Conservation (phyloP, 2,888 invertebrate species). For the Caenorhabditis panamensis region DNA sequence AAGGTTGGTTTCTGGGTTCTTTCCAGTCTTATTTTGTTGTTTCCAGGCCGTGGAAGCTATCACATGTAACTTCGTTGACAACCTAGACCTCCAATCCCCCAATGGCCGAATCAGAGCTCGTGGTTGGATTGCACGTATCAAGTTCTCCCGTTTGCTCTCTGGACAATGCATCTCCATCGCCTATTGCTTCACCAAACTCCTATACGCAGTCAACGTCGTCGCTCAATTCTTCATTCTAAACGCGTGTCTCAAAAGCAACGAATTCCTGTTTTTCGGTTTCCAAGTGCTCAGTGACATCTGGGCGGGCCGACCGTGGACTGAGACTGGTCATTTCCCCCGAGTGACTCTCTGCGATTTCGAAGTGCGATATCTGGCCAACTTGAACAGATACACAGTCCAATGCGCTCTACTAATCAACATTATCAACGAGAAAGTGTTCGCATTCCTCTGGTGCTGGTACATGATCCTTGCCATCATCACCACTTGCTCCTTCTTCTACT, state of each 20-base stretch:
- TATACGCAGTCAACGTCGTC: constrained; percentile 77
- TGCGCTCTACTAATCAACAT: constrained; percentile 80
- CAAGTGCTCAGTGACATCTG: constrained; percentile 78
- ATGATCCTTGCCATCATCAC: constrained; percentile 76
- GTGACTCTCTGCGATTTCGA: constrained; percentile 80
- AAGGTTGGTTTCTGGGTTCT: constrained; percentile 45
- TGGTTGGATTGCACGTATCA: constrained; percentile 71
- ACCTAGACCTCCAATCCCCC: constrained; percentile 76
- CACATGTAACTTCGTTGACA: constrained; percentile 74
- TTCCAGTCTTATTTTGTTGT: too few species aligned
- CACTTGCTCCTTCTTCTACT: constrained; percentile 75
- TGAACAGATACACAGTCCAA: constrained; percentile 80
- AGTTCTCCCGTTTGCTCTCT: constrained; percentile 74
- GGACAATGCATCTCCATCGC: constrained; percentile 77
- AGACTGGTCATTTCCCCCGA: constrained; percentile 80
- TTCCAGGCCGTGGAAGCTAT: constrained; percentile 74
- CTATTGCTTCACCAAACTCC: constrained; percentile 75
- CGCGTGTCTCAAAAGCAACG: constrained; percentile 76
- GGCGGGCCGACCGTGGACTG: constrained; percentile 78
- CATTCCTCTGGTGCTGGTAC: constrained; percentile 81
- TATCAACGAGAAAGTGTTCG: constrained; percentile 81
- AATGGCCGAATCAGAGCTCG: constrained; percentile 52
- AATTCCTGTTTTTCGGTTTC: constrained; percentile 78
- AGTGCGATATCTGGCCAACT: constrained; percentile 80
- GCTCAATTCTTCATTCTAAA: constrained; percentile 79